Evolutionary conservation across 2,888 invertebrate species (phyloP).

Genomic region (Pyrgus malvae): DNA sequence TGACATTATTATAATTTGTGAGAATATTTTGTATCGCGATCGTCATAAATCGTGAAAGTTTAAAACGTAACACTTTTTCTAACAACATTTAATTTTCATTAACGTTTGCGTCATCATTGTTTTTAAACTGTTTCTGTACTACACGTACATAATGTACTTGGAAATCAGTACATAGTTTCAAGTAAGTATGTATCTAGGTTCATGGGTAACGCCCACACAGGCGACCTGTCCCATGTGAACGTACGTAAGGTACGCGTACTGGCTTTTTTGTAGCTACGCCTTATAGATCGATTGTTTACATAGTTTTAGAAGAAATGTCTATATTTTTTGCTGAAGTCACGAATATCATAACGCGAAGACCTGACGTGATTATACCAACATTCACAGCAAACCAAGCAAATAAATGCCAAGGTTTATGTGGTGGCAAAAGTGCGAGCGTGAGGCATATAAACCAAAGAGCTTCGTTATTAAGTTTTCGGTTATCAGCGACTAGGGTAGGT

Average conservation of each 20-base stretch:
- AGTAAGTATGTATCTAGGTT: neutral
- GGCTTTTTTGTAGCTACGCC: constrained; percentile 18
- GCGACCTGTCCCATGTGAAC: constrained; percentile 1
- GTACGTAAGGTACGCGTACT: neutral
- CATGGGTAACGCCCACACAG: neutral
- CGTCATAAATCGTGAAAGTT: neutral
- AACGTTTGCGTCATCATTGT: no score
- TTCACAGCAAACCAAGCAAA: constrained; percentile 21
- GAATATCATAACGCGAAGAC: neutral
- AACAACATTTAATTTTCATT: no score
- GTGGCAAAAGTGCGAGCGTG: constrained; percentile 48
- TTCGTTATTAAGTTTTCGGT: constrained; percentile 68
- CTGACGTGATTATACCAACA: constrained; percentile 6
- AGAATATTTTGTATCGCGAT: neutral
- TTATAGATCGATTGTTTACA: constrained; percentile 19
- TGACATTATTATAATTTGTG: neutral
- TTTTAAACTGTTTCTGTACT: no score
- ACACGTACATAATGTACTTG: no score
- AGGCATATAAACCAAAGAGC: constrained; percentile 63
- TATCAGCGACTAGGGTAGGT: constrained; percentile 69
- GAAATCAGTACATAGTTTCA: neutral
- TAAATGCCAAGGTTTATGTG: constrained; percentile 69
- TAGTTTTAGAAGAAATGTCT: constrained; percentile 1
- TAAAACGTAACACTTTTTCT: no score
- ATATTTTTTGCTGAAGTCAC: neutral